These are phyloP conservation scores for Leptoteleia sp. DNA, from an alignment of 1,140 invertebrate species.

Conservation along the genomic window DNA sequence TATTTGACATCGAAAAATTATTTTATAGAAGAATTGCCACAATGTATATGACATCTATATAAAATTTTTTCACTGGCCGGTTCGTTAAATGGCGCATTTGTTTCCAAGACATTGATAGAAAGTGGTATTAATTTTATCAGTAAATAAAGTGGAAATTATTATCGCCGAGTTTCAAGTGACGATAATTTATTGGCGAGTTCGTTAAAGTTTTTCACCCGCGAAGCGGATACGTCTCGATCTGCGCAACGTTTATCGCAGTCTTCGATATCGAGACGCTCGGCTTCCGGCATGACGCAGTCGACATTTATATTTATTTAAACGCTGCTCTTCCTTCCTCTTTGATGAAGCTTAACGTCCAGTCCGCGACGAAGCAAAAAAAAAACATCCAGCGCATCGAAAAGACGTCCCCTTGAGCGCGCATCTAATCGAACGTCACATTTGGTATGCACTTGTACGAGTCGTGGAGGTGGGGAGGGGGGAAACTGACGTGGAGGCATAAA, in stretches of 20 bases:
- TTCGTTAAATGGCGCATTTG: too few relatives aligned
- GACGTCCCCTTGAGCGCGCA: not conserved
- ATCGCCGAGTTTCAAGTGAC: conserved; percentile 3
- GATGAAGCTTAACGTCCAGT: conserved; percentile 8
- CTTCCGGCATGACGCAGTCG: conserved; percentile 19
- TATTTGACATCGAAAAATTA: too few relatives aligned
- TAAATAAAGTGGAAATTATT: conserved; percentile 1
- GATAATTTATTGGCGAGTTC: conserved; percentile 21
- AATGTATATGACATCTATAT: too few relatives aligned
- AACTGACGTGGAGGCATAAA: not conserved
- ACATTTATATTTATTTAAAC: conserved; percentile 38
- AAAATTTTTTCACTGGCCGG: not conserved
- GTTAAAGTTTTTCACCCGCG: conserved; percentile 12
- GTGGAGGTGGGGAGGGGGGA: too few relatives aligned
- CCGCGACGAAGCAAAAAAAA: conserved; percentile 20
- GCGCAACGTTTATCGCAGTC: conserved; percentile 27
- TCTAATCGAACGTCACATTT: conserved; percentile 18
- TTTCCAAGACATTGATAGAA: not conserved
- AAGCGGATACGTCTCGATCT: conserved; percentile 9
- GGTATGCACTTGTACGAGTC: not conserved
- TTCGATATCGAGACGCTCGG: conserved; percentile 16
- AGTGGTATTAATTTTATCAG: conserved; percentile 14
- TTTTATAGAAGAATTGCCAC: too few relatives aligned
- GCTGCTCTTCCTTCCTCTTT: conserved; percentile 15
- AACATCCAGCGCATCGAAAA: conserved; percentile 2